phyloP scores from a whole-genome alignment of 2,888 invertebrate genomes.

The Oxycera nigricornis region DNA sequence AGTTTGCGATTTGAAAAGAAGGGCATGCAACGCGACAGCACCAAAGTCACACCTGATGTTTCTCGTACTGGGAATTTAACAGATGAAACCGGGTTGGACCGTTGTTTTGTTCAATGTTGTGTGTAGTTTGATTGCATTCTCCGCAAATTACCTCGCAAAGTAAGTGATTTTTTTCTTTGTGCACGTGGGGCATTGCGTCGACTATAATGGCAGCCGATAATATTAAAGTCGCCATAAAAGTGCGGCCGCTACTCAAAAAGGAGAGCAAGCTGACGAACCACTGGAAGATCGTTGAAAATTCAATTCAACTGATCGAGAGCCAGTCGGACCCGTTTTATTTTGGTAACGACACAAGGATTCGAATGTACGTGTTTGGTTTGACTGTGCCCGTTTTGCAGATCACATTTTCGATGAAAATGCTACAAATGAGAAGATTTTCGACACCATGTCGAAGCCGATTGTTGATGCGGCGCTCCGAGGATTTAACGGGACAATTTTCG shows the following conservation, averaged over 20 bases:
- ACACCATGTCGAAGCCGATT: slow-evolving; percentile 73
- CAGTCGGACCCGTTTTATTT: slow-evolving; percentile 63
- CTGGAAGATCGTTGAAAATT: slow-evolving; percentile 70
- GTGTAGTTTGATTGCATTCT: neutral
- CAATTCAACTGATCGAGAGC: slow-evolving; percentile 67
- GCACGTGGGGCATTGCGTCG: neutral
- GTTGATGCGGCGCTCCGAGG: slow-evolving; percentile 75
- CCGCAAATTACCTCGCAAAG: neutral
- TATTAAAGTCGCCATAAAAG: slow-evolving; percentile 79
- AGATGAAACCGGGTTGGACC: neutral
- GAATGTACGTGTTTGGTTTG: neutral
- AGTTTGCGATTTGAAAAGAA: no score
- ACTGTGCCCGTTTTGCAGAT: slow-evolving; percentile 65
- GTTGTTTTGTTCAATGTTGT: neutral
- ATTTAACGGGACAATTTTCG: slow-evolving; percentile 87
- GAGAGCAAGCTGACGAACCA: slow-evolving; percentile 66
- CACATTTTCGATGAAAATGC: slow-evolving; percentile 71
- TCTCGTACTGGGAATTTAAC: no score
- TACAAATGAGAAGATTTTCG: slow-evolving; percentile 70
- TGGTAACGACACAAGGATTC: slow-evolving; percentile 61
- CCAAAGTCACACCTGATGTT: no score
- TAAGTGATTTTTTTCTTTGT: neutral
- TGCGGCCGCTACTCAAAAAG: slow-evolving; percentile 71
- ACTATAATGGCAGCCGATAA: slow-evolving; percentile 62
- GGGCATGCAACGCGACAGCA: no score